Percentiles rank a stretch among this genome's conserved stretches.
Evolutionary conservation across 2,888 invertebrate species (phyloP).

Genomic region (Cerastis leucographa): DNA sequence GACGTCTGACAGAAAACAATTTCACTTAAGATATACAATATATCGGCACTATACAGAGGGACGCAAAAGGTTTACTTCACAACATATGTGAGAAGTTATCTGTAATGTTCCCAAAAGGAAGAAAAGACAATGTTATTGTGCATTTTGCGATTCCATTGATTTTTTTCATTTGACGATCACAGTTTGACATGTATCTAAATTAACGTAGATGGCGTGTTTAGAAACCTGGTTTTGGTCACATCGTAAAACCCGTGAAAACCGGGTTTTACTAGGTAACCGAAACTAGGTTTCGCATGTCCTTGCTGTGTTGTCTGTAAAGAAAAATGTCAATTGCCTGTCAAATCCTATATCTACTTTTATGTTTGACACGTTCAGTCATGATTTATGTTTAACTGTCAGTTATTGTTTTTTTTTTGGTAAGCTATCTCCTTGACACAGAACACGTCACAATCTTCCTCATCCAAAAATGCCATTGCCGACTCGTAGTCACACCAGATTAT

Average conservation of each 20-base stretch:
- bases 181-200: neutral
- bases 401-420: neutral
- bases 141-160: neutral
- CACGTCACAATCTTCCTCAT: too few relatives aligned
- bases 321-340: neutral
- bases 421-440: neutral
- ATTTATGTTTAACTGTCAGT: neutral
- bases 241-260: too few relatives aligned
- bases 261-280: too few relatives aligned
- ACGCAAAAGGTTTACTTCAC: slow-evolving; percentile 12
- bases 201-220: neutral
- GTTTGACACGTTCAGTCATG: neutral
- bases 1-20: slow-evolving; percentile 67
- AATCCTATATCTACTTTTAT: neutral
- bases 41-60: slow-evolving; percentile 15
- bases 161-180: neutral
- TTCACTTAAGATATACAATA: slow-evolving; percentile 59
- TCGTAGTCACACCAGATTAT: too few relatives aligned
- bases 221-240: too few relatives aligned
- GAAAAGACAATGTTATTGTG: neutral
- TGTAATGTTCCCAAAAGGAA: neutral
- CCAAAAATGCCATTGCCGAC: too few relatives aligned
- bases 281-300: too few relatives aligned
- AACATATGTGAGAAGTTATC: neutral
- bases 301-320: neutral